Evolutionary conservation across 1,140 invertebrate species (phyloP), one percentile per base, ranked within the genome.

Genomic region (Drosophila dunni): DNA sequence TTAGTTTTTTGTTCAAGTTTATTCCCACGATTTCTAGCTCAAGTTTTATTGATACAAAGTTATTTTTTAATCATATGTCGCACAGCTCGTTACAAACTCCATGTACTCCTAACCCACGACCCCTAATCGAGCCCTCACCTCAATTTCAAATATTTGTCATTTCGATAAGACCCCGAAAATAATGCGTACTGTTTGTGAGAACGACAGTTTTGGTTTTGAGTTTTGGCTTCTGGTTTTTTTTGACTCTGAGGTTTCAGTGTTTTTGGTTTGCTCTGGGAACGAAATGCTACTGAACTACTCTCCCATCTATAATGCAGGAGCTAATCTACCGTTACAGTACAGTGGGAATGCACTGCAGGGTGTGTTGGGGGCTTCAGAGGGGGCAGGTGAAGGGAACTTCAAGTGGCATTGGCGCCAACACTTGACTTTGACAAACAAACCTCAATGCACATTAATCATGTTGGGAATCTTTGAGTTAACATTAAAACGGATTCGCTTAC

Each of bases 361-460:
- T 7, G 13, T 7, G 38, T 0, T 10, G 24, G 56, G 20, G 24
- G 24, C 24, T 29, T 29, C 24, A 6, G 0, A n/a, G 13, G 15
- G 33, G 13, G 6, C 7, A 45, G 44, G 6, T 34, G 11, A 44
- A 33, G 42, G 62, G 11, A 61, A 40, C 65, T 64, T 90, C 46
- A 65, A 89, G 85, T 89, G 81, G 71, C 75, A 60, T 69, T 90
- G 86, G 86, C 86, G 86, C 86, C 86, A 90, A 90, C 86, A 90
- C 86, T 90, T 90, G 86, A 90, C 86, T 90, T 82, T 80, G 76
- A 90, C 81, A 90, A 89, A 89, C 78, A 84, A 89, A 89, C 78
- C 81, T 53, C 57, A 50, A 73, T 51, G 69, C 78, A 79, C 72
- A 88, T 88, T 86, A 82, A 73, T 71, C 70, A 58, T 58, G 33